phyloP scores from a whole-genome alignment of 2,113 vertebrate species.

The Pteronura brasiliensis region DNA sequence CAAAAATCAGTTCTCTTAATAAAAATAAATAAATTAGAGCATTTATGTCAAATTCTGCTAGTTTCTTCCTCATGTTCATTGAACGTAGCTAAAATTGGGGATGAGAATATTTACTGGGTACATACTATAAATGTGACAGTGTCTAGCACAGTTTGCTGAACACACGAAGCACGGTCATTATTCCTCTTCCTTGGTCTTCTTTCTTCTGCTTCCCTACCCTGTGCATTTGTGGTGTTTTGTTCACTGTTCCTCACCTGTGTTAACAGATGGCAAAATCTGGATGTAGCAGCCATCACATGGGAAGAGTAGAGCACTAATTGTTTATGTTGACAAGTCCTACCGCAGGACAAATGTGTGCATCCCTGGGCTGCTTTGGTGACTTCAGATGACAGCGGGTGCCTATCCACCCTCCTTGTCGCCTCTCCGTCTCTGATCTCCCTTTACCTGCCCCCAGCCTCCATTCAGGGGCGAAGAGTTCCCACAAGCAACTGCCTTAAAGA shows the following conservation, averaged over 20 bases:
- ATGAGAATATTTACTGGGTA: not conserved
- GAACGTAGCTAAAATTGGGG: not conserved
- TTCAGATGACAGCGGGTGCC: not conserved
- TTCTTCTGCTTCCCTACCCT: not conserved
- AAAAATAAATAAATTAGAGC: not conserved
- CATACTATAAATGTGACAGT: not conserved
- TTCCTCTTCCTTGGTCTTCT: not conserved
- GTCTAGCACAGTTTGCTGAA: not conserved
- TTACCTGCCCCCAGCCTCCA: not conserved
- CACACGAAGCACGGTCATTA: not conserved
- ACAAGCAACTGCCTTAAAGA: not conserved
- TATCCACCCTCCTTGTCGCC: not conserved
- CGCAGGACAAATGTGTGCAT: not conserved
- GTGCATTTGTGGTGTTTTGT: not conserved
- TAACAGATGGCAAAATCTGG: slow-evolving; percentile 53
- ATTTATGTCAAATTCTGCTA: not conserved
- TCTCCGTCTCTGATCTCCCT: not conserved
- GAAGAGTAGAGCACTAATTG: not conserved
- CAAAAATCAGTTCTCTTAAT: not conserved
- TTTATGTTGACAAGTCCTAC: not conserved
- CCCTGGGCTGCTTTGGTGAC: not conserved
- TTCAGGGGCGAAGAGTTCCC: not conserved
- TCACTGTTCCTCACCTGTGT: slow-evolving; percentile 32
- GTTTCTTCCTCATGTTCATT: not conserved
- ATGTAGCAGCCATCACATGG: not conserved